These are phyloP conservation scores for Heterochromis multidens DNA, from an alignment of 2,113 vertebrate genomes.

Conservation along the genomic window DNA sequence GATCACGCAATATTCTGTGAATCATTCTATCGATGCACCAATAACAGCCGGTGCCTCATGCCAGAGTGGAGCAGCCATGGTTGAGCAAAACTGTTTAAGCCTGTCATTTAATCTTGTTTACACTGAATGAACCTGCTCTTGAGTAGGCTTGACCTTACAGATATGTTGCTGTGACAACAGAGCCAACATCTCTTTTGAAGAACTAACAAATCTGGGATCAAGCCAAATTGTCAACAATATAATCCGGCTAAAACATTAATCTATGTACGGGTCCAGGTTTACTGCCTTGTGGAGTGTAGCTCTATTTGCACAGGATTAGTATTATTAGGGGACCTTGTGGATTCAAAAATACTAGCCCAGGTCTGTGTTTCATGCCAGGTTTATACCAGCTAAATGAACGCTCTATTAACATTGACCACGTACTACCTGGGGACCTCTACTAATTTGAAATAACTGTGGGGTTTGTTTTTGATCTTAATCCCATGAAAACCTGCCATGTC, in stretches of 20 bases:
- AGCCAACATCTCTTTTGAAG: background rate
- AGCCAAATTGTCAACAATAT: background rate
- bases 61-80: background rate
- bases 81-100: background rate
- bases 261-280: background rate
- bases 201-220: background rate
- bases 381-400: background rate
- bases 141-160: background rate
- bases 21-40: background rate
- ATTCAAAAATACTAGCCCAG: rapidly evolving
- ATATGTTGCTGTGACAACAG: background rate
- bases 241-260: background rate
- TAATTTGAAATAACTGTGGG: background rate
- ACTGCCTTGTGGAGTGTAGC: rapidly evolving
- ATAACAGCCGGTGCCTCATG: background rate
- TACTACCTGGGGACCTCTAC: background rate
- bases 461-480: background rate
- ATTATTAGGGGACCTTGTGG: background rate
- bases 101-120: background rate
- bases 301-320: background rate
- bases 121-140: background rate
- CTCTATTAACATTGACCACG: too few species aligned
- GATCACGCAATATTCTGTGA: too few species aligned
- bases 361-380: background rate
- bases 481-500: background rate